Conservation (phyloP, 2,797 vertebrate genomes). For the Eleutherodactylus coqui region DNA sequence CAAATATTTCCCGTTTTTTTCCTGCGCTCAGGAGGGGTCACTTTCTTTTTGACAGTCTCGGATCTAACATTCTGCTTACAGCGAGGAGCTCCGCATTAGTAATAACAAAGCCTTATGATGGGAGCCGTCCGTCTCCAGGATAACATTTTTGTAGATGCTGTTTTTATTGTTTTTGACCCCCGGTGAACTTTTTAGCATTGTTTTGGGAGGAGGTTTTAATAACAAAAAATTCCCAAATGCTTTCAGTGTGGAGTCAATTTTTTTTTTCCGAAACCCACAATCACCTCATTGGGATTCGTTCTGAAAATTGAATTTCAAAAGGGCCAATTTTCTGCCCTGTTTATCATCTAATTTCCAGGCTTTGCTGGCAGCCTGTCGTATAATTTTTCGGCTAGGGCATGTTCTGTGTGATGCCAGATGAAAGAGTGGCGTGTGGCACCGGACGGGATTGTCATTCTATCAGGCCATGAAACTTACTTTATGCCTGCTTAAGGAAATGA, state of each 20-base stretch:
- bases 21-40: slow-evolving; percentile 24
- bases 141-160: neutral
- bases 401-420: slow-evolving; percentile 6
- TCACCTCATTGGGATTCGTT: slow-evolving; percentile 13
- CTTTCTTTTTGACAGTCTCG: slow-evolving; percentile 5
- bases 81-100: slow-evolving; percentile 7
- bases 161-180: slow-evolving; percentile 19
- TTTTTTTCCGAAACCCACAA: neutral
- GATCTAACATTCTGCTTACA: neutral
- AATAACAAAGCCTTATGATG: neutral
- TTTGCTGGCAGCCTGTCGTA: neutral
- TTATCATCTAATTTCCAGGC: slow-evolving; percentile 23
- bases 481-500: neutral
- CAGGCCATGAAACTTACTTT: neutral
- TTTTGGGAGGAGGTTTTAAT: neutral
- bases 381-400: neutral
- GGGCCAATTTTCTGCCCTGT: slow-evolving; percentile 41
- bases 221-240: too few relatives aligned
- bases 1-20: slow-evolving; percentile 29
- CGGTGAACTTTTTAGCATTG: slow-evolving; percentile 8
- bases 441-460: slow-evolving; percentile 1
- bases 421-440: neutral
- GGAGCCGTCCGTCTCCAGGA: neutral
- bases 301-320: slow-evolving; percentile 3
- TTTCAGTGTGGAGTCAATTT: neutral